Evolutionary conservation across 64 coral and sea anemone genomes (phyloP).

Genomic region (Porites lutea): DNA sequence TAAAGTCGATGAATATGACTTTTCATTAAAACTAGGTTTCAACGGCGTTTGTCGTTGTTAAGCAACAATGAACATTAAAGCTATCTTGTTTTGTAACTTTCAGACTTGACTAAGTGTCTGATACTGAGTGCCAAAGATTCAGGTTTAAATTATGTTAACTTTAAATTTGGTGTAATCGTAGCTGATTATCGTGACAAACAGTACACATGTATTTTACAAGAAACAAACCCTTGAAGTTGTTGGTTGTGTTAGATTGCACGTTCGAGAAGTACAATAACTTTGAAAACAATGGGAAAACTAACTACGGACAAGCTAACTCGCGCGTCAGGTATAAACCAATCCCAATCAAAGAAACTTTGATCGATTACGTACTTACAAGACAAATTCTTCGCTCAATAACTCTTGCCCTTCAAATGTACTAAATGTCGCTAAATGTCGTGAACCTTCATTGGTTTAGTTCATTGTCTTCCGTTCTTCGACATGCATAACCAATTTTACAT

Average conservation of each 20-base stretch:
- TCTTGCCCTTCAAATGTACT: not conserved
- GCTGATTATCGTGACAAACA: not conserved
- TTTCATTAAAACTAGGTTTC: not conserved
- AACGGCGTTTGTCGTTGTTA: not conserved
- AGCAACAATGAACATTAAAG: not conserved
- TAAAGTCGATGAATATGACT: not conserved
- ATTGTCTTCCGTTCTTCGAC: not conserved
- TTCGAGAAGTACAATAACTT: not conserved
- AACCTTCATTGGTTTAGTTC: not conserved
- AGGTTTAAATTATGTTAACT: not conserved
- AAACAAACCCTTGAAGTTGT: not conserved
- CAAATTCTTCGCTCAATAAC: not conserved
- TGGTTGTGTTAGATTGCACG: not conserved
- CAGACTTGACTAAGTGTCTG: not conserved
- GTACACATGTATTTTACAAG: not conserved
- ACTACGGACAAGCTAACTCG: not conserved
- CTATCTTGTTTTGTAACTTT: not conserved
- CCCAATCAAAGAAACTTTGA: not conserved
- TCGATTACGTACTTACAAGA: not conserved
- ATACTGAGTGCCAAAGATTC: not conserved
- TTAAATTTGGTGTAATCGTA: not conserved
- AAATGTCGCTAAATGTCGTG: not conserved
- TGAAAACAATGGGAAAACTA: not conserved
- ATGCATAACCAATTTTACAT: conserved; percentile 28
- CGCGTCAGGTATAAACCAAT: not conserved